phyloP scores from a whole-genome alignment of 1,140 invertebrate genomes.

The Drepana arcuata region DNA sequence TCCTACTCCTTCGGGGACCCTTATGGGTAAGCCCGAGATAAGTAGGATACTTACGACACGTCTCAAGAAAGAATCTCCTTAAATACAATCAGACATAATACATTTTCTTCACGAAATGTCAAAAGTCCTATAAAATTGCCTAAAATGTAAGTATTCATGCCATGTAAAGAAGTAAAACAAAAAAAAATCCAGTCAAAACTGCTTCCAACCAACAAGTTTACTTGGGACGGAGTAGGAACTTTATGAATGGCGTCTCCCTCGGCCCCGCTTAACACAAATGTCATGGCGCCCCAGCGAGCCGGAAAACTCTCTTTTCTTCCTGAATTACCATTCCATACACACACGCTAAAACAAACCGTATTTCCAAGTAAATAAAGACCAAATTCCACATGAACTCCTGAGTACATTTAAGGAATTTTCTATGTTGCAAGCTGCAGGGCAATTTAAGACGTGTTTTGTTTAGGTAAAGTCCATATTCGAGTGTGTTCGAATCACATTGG shows the following conservation, averaged over 20 bases:
- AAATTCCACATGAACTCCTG: slow-evolving; percentile 6
- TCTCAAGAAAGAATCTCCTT: no score
- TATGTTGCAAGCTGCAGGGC: no score
- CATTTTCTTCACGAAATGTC: no score
- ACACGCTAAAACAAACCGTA: slow-evolving; percentile 31
- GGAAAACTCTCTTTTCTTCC: slow-evolving; percentile 70
- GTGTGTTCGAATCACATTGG: slow-evolving; percentile 17
- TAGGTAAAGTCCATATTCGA: slow-evolving; percentile 12
- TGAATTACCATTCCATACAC: slow-evolving; percentile 34
- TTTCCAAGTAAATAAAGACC: slow-evolving; percentile 18
- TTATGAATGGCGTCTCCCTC: slow-evolving; percentile 58
- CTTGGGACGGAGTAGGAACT: slow-evolving; percentile 42
- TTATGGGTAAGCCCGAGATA: no score
- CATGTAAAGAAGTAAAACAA: no score
- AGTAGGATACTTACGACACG: no score
- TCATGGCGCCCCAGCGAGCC: slow-evolving; percentile 61
- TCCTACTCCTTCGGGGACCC: no score
- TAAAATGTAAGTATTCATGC: no score
- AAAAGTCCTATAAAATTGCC: no score
- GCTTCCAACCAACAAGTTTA: slow-evolving; percentile 41
- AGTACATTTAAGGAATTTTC: slow-evolving; percentile 68
- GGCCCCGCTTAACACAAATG: slow-evolving; percentile 65
- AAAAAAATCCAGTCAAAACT: slow-evolving; percentile 12
- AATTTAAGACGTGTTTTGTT: slow-evolving; percentile 9
- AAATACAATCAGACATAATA: no score